phyloP scores from a whole-genome alignment of 2,797 vertebrate species.

The Hydrophis major region DNA sequence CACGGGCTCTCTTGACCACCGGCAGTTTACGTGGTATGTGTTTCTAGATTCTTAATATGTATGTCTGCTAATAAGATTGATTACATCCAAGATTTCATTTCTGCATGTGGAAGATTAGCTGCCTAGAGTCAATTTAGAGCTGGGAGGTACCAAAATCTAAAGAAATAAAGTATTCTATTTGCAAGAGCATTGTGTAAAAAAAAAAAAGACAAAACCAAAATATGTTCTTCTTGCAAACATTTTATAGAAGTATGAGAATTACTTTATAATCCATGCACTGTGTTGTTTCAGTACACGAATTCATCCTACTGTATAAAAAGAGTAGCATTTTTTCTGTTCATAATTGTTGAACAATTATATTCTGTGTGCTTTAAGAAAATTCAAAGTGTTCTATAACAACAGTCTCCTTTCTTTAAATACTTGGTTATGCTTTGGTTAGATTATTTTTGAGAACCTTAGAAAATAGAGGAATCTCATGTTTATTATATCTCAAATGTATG shows the following conservation, averaged over 20 bases:
- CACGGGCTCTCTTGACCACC: conserved; percentile 94
- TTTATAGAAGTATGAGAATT: neutral
- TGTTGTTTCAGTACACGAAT: neutral
- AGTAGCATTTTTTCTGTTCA: neutral
- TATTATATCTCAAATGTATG: neutral
- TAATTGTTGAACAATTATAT: neutral
- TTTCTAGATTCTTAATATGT: conserved; percentile 65
- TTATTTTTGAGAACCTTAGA: neutral
- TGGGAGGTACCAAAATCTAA: neutral
- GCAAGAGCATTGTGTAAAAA: neutral
- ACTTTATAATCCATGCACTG: neutral
- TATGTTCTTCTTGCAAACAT: neutral
- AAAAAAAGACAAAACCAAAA: neutral
- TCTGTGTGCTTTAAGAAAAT: conserved; percentile 44
- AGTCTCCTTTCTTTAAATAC: conserved; percentile 17
- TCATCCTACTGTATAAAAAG: conserved; percentile 1
- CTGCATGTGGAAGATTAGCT: neutral
- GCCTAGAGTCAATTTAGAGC: neutral
- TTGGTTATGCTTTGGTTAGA: conserved; percentile 42
- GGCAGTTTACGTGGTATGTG: conserved; percentile 93
- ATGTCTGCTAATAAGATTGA: conserved; percentile 56
- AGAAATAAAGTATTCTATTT: neutral
- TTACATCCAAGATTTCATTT: neutral
- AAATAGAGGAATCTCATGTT: neutral
- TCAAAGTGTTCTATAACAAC: conserved; percentile 31